Evolutionary conservation across 1,140 invertebrate genomes (phyloP).

Genomic region (Acromyrmex heyeri): DNA sequence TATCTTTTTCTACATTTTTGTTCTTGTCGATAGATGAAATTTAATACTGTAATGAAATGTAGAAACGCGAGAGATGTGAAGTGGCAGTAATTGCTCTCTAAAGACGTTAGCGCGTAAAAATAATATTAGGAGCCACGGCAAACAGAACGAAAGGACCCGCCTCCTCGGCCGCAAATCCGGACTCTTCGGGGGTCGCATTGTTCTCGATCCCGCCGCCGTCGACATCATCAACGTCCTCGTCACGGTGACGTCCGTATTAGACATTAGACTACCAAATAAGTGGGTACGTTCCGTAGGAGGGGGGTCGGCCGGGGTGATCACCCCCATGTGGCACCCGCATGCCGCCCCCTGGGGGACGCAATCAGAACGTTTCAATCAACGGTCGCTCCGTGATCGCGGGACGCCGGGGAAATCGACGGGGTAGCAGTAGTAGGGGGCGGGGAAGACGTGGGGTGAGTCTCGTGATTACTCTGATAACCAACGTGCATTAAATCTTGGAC

Average conservation of each 20-base stretch:
- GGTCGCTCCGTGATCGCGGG: slow-evolving; percentile 79
- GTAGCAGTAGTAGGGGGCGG: slow-evolving; percentile 62
- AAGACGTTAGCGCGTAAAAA: slow-evolving; percentile 52
- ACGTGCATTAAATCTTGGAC: slow-evolving; percentile 85
- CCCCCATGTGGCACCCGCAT: slow-evolving; percentile 82
- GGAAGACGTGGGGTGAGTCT: slow-evolving; percentile 63
- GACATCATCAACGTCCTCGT: slow-evolving; percentile 73
- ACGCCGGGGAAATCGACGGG: slow-evolving; percentile 68
- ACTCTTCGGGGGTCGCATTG: slow-evolving; percentile 56
- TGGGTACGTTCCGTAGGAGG: slow-evolving; percentile 79
- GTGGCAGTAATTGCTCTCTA: slow-evolving; percentile 42
- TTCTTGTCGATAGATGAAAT: neutral
- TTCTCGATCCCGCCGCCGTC: slow-evolving; percentile 59
- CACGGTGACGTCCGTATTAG: slow-evolving; percentile 80
- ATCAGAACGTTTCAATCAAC: slow-evolving; percentile 87
- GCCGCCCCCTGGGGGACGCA: slow-evolving; percentile 84
- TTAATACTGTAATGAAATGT: neutral
- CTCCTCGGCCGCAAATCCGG: slow-evolving; percentile 31
- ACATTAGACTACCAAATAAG: slow-evolving; percentile 87
- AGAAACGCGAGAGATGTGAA: neutral
- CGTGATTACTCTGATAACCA: slow-evolving; percentile 86
- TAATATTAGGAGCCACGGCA: slow-evolving; percentile 32
- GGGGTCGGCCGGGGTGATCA: slow-evolving; percentile 66
- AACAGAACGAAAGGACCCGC: slow-evolving; percentile 52
- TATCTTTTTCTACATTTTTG: neutral